Evolutionary conservation across 2,113 vertebrate genomes (phyloP), one percentile per base, ranked within the genome.

Genomic region (Thermophis baileyi): DNA sequence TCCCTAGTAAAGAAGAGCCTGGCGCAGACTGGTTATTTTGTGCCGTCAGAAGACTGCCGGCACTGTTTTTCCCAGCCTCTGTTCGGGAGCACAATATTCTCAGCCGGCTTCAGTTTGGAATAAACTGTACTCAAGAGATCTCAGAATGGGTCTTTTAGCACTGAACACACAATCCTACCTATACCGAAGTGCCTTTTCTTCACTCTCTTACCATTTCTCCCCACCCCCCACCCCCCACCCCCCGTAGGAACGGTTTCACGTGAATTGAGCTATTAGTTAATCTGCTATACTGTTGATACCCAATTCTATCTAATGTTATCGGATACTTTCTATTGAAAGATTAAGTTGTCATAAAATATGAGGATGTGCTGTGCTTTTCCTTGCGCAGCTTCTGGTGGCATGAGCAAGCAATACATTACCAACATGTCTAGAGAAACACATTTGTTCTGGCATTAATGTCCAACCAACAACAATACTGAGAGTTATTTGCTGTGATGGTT

Each of bases 391-490:
- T 30, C 93, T 46, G 14, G 87, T 3, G 85, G 47, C 85, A 88
- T 54, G 85, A 95, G 40, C 88, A 49, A 90, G 44, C 74, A 46
- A 25, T 57, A 27, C 89, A 86, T 91, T 8, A 25, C 25, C 0
- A 69, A 46, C 49, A 24, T 46, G 50, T 85, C 69, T 85, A 44
- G 49, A 85, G 88, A 30, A 94, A 14, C 25, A 4, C 27, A 0
- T 57, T 93, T 85, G 24, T 91, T 95, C 22, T 54, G 87, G 93
- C 50, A 9, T 55, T 94, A 90, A 92, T 94, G 88, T 93, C 92
- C 94, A 10, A 1, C 35, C 69, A 93, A 94, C 88, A 91, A 85
- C 85, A 54, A 85, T 20, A 54, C 91, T 88, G 51, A 92, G 54
- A 47, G 53, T 94, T 92, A 16, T 88, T 94, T 94, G 85, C 27